phyloP scores from a whole-genome alignment of 1,140 invertebrate species.

The Oscheius sp. region DNA sequence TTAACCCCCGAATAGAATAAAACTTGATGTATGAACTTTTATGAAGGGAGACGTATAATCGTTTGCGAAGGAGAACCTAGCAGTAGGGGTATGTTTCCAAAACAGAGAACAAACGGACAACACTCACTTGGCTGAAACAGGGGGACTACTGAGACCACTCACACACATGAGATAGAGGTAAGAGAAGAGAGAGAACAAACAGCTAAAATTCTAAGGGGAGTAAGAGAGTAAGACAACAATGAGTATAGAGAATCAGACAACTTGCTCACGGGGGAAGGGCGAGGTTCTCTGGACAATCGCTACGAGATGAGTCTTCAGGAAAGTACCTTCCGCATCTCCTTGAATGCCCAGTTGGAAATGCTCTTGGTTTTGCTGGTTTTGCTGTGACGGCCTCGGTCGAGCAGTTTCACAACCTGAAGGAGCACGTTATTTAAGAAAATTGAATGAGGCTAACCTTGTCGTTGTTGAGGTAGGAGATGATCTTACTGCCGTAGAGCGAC shows the following conservation, averaged over 20 bases:
- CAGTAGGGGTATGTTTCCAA: background rate
- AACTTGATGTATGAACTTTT: background rate
- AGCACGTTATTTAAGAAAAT: no score
- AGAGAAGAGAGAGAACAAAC: background rate
- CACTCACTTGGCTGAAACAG: background rate
- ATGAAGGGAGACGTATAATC: background rate
- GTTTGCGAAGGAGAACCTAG: background rate
- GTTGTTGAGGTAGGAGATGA: background rate
- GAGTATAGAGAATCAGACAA: background rate
- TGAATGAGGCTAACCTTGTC: no score
- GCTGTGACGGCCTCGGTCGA: constrained; percentile 74
- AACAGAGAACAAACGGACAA: background rate
- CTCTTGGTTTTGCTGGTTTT: constrained; percentile 82
- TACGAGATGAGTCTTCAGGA: background rate
- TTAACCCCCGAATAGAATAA: no score
- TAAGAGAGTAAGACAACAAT: background rate
- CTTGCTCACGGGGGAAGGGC: background rate
- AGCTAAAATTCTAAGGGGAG: background rate
- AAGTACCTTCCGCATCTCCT: constrained; percentile 77
- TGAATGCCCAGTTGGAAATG: constrained; percentile 84
- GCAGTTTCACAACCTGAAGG: constrained; percentile 62
- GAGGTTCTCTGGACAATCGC: background rate
- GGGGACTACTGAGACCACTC: background rate
- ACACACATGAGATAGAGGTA: background rate
- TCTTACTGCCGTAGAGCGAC: constrained; percentile 77